These are phyloP conservation scores for Platypus cylindrus DNA, from an alignment of 2,888 invertebrate species.

Conservation along the genomic window DNA sequence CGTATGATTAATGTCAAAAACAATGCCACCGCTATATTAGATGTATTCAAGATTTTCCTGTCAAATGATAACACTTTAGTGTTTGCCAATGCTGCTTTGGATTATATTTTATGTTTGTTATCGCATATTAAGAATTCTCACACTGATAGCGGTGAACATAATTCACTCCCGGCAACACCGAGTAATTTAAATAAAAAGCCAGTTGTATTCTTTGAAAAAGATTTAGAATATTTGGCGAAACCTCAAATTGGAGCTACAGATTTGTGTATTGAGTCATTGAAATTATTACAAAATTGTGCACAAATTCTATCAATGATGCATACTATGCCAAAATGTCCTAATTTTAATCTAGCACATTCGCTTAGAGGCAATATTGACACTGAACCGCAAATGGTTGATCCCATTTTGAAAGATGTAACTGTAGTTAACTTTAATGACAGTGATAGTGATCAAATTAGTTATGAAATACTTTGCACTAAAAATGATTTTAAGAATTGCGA, in stretches of 20 bases:
- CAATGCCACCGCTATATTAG: constrained; percentile 62
- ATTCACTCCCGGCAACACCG: constrained; percentile 20
- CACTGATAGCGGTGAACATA: constrained; percentile 24
- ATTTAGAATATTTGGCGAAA: constrained; percentile 25
- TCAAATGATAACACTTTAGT: constrained; percentile 86
- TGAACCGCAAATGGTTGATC: constrained; percentile 69
- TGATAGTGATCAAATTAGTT: constrained; percentile 48
- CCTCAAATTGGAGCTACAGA: constrained; percentile 34
- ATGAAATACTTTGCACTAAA: constrained; percentile 42
- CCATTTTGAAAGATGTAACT: constrained; percentile 59
- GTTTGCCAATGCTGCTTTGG: constrained; percentile 87
- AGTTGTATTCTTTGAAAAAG: constrained; percentile 25
- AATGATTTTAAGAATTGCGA: constrained; percentile 32
- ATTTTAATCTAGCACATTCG: constrained; percentile 82
- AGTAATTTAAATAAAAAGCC: constrained; percentile 18
- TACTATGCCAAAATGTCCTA: constrained; percentile 88
- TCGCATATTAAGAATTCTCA: constrained; percentile 62
- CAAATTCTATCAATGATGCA: constrained; percentile 85
- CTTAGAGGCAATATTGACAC: constrained; percentile 66
- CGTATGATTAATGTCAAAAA: constrained; percentile 65
- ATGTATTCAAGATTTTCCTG: constrained; percentile 89
- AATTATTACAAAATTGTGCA: constrained; percentile 75
- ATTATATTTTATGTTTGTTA: constrained; percentile 82
- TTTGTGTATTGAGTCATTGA: constrained; percentile 66
- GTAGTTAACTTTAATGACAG: constrained; percentile 46